Base-by-base conservation (phyloP, 2,113 vertebrate genomes). In the Poeciliopsis prolifica region DNA sequence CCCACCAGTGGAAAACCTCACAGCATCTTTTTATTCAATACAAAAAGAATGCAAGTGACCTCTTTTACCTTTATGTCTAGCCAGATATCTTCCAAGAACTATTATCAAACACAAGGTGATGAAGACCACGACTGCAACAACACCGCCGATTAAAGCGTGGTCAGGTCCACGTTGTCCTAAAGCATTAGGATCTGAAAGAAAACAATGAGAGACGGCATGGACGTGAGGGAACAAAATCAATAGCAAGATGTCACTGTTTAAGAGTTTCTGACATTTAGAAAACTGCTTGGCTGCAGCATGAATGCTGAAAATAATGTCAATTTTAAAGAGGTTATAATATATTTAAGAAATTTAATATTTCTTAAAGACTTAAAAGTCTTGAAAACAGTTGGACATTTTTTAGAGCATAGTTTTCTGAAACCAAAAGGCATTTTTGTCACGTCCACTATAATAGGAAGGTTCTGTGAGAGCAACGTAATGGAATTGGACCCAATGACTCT, bases 51-150 rank as follows among this genome's bases (percentile, higher is more conserved):
- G 15, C 14, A 31, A 48, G 29, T 33, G 67, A 70, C 74, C 65
- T 77, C 31, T 72, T 95, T 65, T 95, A 99, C 98, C 98, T 99
- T 99, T 99, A 97, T 99, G 98, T 95, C 98, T 97, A 89, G 98
- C 97, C 91, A 99, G 94, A 89, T 99, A 99, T 81, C 98, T 96
- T 75, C 97, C 98, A 31, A 99, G 95, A 76, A 99, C 96, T 90
- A 99, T 98, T 92, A 99, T 98, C 93, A 98, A 97, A 93, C 98
- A 99, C 89, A 99, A 88, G 0, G 97, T 99, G 92, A 99, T 97
- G 93, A 99, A 99, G 85, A 99, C 98, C 87, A 99, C 98, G 69
- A 99, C 97, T 75, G 98, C 98, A 80, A 99, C 98, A 68, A 99
- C 96, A 67, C 98, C 98, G 72, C 98, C 97, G 91, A 99, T 98